Conservation (phyloP, 2,797 vertebrate species). For the Ambastaia sidthimunki region DNA sequence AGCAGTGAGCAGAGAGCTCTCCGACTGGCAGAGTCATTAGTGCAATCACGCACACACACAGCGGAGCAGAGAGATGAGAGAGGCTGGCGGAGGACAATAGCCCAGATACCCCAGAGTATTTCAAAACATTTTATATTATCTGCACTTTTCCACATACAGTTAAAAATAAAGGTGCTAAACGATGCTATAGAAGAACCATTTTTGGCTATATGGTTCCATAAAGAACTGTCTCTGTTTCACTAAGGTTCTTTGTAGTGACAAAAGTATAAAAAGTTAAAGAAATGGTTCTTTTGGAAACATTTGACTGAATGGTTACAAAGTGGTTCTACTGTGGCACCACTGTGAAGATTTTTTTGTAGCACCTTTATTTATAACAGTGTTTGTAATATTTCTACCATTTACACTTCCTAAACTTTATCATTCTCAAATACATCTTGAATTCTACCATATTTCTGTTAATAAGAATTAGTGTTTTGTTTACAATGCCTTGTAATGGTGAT, state of each 20-base stretch:
- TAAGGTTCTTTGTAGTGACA: no score
- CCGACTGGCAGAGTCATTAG: constrained; percentile 61
- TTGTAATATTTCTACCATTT: constrained; percentile 1
- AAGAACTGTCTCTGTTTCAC: no score
- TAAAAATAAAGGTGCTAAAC: no score
- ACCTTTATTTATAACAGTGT: no score
- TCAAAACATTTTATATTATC: background rate
- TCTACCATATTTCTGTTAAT: constrained; percentile 4
- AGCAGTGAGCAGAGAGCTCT: constrained; percentile 53
- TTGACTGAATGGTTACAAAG: no score
- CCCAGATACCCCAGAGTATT: constrained; percentile 24
- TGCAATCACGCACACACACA: constrained; percentile 38
- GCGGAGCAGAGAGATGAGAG: constrained; percentile 21
- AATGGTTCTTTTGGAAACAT: no score
- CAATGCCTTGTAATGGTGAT: background rate
- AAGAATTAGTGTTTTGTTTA: background rate
- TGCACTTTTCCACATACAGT: constrained; percentile 2
- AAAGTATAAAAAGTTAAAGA: no score
- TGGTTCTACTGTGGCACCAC: no score
- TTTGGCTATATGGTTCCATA: no score
- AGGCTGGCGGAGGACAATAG: constrained; percentile 35
- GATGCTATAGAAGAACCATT: no score
- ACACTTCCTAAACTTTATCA: constrained; percentile 2
- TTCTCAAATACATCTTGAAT: constrained; percentile 15
- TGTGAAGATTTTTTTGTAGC: no score